phyloP scores from a whole-genome alignment of 2,888 invertebrate genomes.

The Cephus spinipes region DNA sequence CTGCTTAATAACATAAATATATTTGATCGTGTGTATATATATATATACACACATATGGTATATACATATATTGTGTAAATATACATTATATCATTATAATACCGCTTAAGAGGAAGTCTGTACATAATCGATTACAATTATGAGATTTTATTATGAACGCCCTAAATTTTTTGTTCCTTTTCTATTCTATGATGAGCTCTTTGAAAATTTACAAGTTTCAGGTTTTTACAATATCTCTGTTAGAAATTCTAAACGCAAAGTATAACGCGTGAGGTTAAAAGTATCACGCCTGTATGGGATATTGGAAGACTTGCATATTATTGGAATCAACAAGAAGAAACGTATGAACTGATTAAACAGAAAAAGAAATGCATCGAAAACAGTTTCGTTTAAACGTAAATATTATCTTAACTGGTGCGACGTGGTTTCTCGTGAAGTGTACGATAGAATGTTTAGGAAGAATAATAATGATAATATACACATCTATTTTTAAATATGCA shows the following conservation, averaged over 20 bases:
- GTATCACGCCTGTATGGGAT: background rate
- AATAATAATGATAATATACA: background rate
- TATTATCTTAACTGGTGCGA: background rate
- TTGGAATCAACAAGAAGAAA: conserved; percentile 10
- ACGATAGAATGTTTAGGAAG: background rate
- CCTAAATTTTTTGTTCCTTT: background rate
- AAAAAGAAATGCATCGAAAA: conserved; percentile 3
- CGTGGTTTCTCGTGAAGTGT: background rate
- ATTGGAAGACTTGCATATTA: background rate
- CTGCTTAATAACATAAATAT: background rate
- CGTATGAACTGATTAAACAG: conserved; percentile 5
- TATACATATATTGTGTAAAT: background rate
- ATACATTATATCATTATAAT: background rate
- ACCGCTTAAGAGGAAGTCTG: background rate
- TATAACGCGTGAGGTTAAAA: background rate
- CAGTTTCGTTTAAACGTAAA: background rate
- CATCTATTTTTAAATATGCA: background rate
- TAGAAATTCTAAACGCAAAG: background rate
- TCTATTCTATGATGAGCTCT: background rate
- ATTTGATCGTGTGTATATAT: background rate
- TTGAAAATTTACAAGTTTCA: background rate
- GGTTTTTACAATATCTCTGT: background rate
- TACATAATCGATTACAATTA: background rate
- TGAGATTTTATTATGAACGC: background rate
- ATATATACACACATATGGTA: too few species aligned